Evolutionary conservation across 2,113 vertebrate species (phyloP).

Genomic region (Phylloscopus trochiloides): DNA sequence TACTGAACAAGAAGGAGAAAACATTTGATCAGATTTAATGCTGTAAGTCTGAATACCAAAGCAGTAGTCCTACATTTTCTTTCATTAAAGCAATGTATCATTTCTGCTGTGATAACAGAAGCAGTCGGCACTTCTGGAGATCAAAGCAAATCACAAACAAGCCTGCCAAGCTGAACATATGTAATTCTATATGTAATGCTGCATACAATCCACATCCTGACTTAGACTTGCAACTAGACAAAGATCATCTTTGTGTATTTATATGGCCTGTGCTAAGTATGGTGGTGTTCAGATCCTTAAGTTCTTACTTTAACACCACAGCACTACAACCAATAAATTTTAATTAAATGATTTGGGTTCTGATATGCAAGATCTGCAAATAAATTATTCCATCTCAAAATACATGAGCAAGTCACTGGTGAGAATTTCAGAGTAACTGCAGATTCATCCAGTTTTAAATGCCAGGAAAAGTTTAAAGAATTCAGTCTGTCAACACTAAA

Average conservation of each 20-base stretch:
- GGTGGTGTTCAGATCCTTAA: not conserved
- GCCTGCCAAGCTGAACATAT: not conserved
- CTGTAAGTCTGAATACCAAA: not conserved
- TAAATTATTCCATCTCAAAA: not conserved
- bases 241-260: constrained; percentile 42
- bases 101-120: constrained; percentile 41
- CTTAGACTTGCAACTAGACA: not conserved
- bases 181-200: constrained; percentile 44
- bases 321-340: not conserved
- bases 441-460: not conserved
- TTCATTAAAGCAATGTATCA: constrained; percentile 38
- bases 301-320: not conserved
- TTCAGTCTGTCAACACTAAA: not conserved
- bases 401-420: not conserved
- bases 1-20: not conserved
- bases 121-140: constrained; percentile 13
- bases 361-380: not conserved
- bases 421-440: not conserved
- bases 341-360: not conserved
- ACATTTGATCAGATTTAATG: not conserved
- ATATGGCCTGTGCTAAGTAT: not conserved
- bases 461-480: not conserved
- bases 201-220: not conserved
- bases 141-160: constrained; percentile 25
- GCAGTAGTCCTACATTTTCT: not conserved